These are phyloP conservation scores for Maniola hyperantus DNA, from an alignment of 2,888 invertebrate species.

Conservation along the genomic window DNA sequence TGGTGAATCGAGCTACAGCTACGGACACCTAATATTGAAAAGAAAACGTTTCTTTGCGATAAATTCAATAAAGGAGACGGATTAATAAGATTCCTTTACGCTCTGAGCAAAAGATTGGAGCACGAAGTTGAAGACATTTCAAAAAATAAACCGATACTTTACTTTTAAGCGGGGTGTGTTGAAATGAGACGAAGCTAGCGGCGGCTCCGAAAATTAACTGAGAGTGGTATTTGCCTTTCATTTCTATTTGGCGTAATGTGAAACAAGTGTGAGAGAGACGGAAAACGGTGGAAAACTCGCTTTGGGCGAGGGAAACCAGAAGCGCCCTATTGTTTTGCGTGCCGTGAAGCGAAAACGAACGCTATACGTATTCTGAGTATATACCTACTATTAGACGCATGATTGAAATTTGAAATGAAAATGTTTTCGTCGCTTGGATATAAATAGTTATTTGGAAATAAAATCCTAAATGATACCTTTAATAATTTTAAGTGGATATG, in stretches of 20 bases:
- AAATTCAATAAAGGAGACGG: slow-evolving; percentile 26
- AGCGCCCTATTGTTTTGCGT: slow-evolving; percentile 80
- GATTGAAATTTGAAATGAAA: slow-evolving; percentile 66
- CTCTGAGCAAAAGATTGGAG: slow-evolving; percentile 30
- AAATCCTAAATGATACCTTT: too few relatives aligned
- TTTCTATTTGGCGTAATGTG: slow-evolving; percentile 48
- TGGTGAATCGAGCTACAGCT: not conserved
- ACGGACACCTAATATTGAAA: not conserved
- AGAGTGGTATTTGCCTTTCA: slow-evolving; percentile 69
- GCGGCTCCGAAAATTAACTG: slow-evolving; percentile 75
- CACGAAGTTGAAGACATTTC: slow-evolving; percentile 39
- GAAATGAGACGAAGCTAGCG: slow-evolving; percentile 62
- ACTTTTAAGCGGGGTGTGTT: slow-evolving; percentile 54
- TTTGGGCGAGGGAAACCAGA: slow-evolving; percentile 76
- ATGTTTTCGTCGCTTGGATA: slow-evolving; percentile 33
- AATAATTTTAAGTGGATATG: too few relatives aligned
- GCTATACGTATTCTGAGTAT: slow-evolving; percentile 51
- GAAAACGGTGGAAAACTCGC: slow-evolving; percentile 63
- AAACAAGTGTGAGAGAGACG: slow-evolving; percentile 52
- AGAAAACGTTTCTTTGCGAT: not conserved
- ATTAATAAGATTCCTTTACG: slow-evolving; percentile 35
- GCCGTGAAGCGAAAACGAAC: slow-evolving; percentile 65
- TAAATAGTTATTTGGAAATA: not conserved
- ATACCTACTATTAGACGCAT: slow-evolving; percentile 49
- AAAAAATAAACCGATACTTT: slow-evolving; percentile 59